phyloP scores from a whole-genome alignment of 2,113 vertebrate genomes.

The Anseranas semipalmata region DNA sequence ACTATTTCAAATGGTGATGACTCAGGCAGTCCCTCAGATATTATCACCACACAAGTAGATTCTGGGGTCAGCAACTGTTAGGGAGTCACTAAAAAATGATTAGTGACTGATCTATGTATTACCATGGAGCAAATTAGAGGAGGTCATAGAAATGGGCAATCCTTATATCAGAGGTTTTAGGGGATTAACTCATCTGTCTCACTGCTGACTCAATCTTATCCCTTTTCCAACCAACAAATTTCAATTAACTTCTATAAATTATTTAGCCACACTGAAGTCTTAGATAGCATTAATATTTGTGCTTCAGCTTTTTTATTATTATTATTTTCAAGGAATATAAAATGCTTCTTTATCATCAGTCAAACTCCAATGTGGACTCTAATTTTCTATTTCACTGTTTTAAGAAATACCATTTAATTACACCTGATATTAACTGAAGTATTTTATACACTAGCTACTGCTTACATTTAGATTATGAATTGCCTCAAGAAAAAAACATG shows the following conservation, averaged over 20 bases:
- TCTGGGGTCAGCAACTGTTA: background rate
- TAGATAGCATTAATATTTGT: conserved; percentile 42
- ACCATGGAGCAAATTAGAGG: background rate
- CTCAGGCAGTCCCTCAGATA: background rate
- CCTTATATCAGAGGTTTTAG: background rate
- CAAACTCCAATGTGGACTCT: background rate
- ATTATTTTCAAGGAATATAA: background rate
- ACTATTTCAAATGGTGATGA: background rate
- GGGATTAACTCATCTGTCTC: conserved; percentile 14
- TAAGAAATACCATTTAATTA: background rate
- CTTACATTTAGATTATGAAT: conserved; percentile 19
- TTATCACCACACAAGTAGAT: background rate
- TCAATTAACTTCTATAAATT: conserved; percentile 57
- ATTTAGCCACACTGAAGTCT: conserved; percentile 14
- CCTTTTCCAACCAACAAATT: conserved; percentile 30
- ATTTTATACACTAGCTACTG: background rate
- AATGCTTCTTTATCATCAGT: conserved; percentile 2
- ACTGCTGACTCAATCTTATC: background rate
- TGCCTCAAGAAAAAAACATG: background rate
- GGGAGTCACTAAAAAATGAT: background rate
- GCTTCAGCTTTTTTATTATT: background rate
- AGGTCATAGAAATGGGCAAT: background rate
- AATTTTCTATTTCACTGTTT: conserved; percentile 20
- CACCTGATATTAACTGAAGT: background rate
- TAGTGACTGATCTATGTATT: background rate